Base-by-base conservation (phyloP, 1,140 invertebrate species). In the Linepithema humile region DNA sequence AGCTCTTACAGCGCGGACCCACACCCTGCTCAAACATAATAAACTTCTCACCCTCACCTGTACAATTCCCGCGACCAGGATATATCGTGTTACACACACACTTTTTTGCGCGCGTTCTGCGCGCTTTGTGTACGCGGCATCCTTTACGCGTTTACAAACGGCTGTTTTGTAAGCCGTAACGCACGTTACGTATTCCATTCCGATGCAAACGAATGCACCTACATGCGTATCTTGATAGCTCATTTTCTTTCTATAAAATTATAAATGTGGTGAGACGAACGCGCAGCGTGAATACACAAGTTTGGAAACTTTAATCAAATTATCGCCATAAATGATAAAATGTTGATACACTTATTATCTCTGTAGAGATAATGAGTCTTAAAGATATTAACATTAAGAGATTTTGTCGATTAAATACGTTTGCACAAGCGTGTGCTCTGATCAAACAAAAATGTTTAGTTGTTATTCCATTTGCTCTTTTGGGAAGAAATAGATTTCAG, bases 1-100 rank as follows among this genome's bases (percentile, higher is more conserved):
- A 92, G 85, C 90, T 91, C 90, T 92, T 92, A 91, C 88, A 69
- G 55, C 48, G 60, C 88, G 86, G 89, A 86, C 86, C 90, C 92
- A 90, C 92, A 86, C 91, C 91, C 89, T 91, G 83, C 85, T 91
- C 91, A 92, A 93, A 93, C 90, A 92, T 90, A 92, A 91, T 92
- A 91, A 91, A 88, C 89, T 87, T 90, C 65, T 74, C 87, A 85
- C 50, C 80, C 60, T 73, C 55, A 32, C 40, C 32, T 82, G 48
- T 62, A 73, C 62, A 20, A 73, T 69, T 20, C 69, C 40, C 26
- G 48, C 50, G 40, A 40, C 38, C 78, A 80, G 69, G 32, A 75
- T 83, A 59, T 70, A 78, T 59, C 20, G 23, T 32, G 29, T 78
- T 83, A 53, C 48, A 75, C 78, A 72, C 78, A 23, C 9, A 43